These are phyloP conservation scores for Leucopsar rothschildi DNA, from an alignment of 2,113 vertebrate species.

Conservation along the genomic window DNA sequence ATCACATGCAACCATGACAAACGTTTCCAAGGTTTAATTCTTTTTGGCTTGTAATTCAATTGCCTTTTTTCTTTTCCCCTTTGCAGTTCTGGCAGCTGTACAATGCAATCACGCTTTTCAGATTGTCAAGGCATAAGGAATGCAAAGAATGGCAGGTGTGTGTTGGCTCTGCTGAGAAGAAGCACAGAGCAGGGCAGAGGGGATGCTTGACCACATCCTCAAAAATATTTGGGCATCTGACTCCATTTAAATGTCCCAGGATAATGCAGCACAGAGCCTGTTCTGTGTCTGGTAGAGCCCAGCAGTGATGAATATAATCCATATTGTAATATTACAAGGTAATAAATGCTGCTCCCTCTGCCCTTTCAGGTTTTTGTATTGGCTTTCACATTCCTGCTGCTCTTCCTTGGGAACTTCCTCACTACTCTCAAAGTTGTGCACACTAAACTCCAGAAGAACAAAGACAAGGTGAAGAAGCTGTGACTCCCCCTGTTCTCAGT, in stretches of 20 bases:
- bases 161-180: not conserved
- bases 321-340: not conserved
- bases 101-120: constrained; percentile 90
- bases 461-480: constrained; percentile 75
- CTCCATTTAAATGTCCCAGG: not conserved
- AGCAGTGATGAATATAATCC: not conserved
- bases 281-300: not conserved
- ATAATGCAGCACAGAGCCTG: not conserved
- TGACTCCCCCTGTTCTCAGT: not conserved
- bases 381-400: constrained; percentile 89
- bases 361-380: constrained; percentile 85
- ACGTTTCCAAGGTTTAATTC: not conserved
- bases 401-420: constrained; percentile 97
- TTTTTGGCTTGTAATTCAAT: not conserved
- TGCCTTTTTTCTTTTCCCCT: not conserved
- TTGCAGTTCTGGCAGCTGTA: constrained; percentile 97
- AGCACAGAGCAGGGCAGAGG: not conserved
- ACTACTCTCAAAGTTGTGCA: constrained; percentile 95
- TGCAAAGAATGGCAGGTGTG: constrained; percentile 97
- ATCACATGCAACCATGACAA: accelerated
- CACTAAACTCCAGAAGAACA: constrained; percentile 90
- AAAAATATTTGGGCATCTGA: not conserved
- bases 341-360: not conserved
- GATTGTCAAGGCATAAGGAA: constrained; percentile 83
- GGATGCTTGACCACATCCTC: not conserved